These are phyloP conservation scores for cat (Felis catus) DNA, from an alignment of 2,113 vertebrate genomes.

Conservation along the genomic window F.catus_Fca126_mat1.0 CM031413.1:46035501-46036000, in stretches of 20 bases:
- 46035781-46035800: neutral
- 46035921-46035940: too few relatives aligned
- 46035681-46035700: neutral
- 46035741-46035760: neutral
- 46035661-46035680: neutral
- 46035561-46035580: neutral
- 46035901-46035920: too few relatives aligned
- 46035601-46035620: neutral
- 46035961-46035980: too few relatives aligned
- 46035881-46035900: too few relatives aligned
- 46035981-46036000: too few relatives aligned
- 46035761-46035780: neutral
- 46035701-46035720: neutral
- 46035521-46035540: neutral
- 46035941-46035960: too few relatives aligned
- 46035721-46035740: constrained; percentile 14
- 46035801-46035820: too few relatives aligned
- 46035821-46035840: too few relatives aligned
- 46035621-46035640: neutral
- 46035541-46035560: neutral
- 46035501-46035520: neutral
- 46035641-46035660: neutral
- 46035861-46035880: too few relatives aligned
- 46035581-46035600: neutral
- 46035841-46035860: too few relatives aligned